Evolutionary conservation across 1,140 invertebrate species (phyloP).

Genomic region (Delia radicum): DNA sequence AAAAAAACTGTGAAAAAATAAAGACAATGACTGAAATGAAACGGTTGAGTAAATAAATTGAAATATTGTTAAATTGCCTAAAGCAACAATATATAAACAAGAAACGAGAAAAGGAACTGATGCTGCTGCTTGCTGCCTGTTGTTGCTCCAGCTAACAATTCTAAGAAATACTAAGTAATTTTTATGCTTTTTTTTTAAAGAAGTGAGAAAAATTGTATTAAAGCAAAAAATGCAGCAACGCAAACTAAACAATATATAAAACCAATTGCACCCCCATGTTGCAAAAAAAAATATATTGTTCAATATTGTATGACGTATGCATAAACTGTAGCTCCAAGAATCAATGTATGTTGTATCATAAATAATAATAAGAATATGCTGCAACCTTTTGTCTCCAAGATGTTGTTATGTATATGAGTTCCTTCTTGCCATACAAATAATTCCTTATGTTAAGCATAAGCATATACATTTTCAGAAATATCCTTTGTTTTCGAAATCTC

Average conservation of each 20-base stretch:
- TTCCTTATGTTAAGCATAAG: background rate
- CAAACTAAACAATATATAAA: background rate
- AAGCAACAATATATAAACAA: background rate
- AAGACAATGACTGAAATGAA: background rate
- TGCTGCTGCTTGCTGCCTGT: background rate
- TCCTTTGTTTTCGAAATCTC: too few species aligned
- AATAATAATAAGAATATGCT: background rate
- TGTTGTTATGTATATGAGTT: background rate
- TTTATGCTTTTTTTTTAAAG: background rate
- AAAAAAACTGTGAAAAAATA: background rate
- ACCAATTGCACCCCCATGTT: background rate
- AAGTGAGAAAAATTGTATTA: background rate
- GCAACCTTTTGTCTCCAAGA: background rate
- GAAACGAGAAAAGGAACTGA: background rate
- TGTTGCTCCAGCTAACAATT: background rate
- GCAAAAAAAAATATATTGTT: background rate
- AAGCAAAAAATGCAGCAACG: too few species aligned
- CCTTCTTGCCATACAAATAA: too few species aligned
- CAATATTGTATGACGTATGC: background rate
- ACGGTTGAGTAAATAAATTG: constrained; percentile 4
- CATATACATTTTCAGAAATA: too few species aligned
- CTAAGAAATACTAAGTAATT: background rate
- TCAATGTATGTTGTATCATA: background rate
- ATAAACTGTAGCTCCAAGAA: background rate
- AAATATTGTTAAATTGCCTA: constrained; percentile 2